Percentiles rank a stretch among this genome's conserved stretches.
Evolutionary conservation across 1,140 invertebrate genomes (phyloP).

Genomic region (Macrosteles quadrilineatus): DNA sequence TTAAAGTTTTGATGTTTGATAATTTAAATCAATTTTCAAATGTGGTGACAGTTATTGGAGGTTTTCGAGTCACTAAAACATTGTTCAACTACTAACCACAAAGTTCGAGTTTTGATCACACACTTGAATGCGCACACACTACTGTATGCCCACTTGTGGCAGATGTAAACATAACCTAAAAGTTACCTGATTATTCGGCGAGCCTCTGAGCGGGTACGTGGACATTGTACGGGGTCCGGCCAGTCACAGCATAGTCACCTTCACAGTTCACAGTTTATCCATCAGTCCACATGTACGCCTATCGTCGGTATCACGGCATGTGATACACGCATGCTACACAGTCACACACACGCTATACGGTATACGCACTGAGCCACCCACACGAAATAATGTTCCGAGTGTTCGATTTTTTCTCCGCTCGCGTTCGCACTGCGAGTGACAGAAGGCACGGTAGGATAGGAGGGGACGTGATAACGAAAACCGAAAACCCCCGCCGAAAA

Average conservation of each 20-base stretch:
- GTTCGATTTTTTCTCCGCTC: conserved; percentile 16
- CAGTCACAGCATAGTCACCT: background rate
- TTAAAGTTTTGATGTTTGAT: too few species aligned
- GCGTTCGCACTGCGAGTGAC: conserved; percentile 18
- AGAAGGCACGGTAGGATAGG: conserved; percentile 12
- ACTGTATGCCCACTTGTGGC: too few species aligned
- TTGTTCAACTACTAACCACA: too few species aligned
- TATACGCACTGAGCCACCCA: conserved; percentile 14
- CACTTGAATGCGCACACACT: too few species aligned
- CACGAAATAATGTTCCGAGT: conserved; percentile 22
- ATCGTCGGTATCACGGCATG: background rate
- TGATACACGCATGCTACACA: background rate
- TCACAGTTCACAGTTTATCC: background rate
- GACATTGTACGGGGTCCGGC: conserved; percentile 57
- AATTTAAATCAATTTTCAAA: too few species aligned
- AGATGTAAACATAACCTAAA: conserved; percentile 7
- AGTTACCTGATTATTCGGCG: conserved; percentile 64
- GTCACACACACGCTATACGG: background rate
- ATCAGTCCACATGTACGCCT: background rate
- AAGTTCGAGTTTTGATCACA: too few species aligned
- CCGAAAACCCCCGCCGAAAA: conserved; percentile 34
- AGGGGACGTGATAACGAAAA: conserved; percentile 27
- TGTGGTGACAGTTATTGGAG: too few species aligned
- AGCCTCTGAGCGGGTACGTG: conserved; percentile 67
- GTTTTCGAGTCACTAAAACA: too few species aligned